Percentiles rank a stretch among this genome's conserved stretches.
phyloP scores from a whole-genome alignment of 2,113 vertebrate genomes.

The Mionectes macconnelli region DNA sequence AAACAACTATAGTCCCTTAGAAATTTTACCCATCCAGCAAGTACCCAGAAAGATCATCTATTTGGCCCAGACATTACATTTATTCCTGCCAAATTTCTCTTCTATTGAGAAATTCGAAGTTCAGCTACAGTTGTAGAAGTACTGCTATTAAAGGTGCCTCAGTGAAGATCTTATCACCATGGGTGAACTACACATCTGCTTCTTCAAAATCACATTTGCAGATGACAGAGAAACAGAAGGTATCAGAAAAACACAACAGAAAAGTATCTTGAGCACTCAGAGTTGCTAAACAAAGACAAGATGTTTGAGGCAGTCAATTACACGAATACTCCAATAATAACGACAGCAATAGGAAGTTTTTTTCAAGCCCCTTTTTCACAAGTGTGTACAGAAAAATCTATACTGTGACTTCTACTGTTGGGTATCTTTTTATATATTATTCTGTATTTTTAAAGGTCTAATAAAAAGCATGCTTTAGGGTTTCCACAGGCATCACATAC shows the following conservation, averaged over 20 bases:
- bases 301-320: constrained; percentile 30
- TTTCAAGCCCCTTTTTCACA: not conserved
- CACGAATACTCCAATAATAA: not conserved
- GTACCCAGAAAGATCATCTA: not conserved
- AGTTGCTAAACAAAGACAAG: constrained; percentile 19
- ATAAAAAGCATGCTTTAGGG: not conserved
- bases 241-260: not conserved
- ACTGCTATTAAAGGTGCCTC: not conserved
- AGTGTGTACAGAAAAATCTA: not conserved
- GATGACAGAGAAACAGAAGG: not conserved
- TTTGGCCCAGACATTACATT: not conserved
- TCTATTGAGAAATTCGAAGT: not conserved
- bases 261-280: not conserved
- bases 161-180: not conserved
- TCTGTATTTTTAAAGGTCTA: not conserved
- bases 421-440: not conserved
- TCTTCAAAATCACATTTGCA: not conserved
- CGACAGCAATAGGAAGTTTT: not conserved
- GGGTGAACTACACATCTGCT: not conserved
- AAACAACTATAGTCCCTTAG: not conserved
- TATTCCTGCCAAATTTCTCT: not conserved
- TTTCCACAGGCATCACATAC: not conserved
- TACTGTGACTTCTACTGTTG: not conserved
- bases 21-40: not conserved
- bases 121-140: not conserved